Base-by-base conservation (phyloP, 2,888 invertebrate genomes). In the Pristionchus japonicus region DNA sequence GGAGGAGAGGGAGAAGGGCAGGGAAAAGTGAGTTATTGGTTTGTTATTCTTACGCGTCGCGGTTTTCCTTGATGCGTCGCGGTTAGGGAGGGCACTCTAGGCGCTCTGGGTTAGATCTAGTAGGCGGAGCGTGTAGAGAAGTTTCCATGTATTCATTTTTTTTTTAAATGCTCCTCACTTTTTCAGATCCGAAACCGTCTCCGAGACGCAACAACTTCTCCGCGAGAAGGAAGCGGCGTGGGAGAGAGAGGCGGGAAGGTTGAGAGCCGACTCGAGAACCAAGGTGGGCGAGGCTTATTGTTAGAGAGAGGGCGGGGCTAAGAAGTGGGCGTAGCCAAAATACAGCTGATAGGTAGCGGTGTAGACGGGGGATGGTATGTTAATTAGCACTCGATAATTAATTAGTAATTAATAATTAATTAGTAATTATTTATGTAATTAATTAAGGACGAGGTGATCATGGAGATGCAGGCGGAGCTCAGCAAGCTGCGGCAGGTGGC, bases 361-460 rank as follows among this genome's bases (percentile, higher is more conserved):
- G 17, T 47, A 47, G 13, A 11, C 6, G 9, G 47, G 47, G 13
- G 6, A 47, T 47, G 15, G 20, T 20, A 52, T 11, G 7, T 52
- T 52, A 15, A 17, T 3, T 52, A 52, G 52, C 3, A 52, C 52
- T n/a, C n/a, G 43, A 43, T 43, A 6, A 9, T 43, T 9, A 43
- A 52, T 52, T 52, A 52, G 13, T 52, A 52, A 47, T 27, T 49
- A 0, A 80, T 47, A 80, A 47, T 47, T 15, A 34, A 82, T 82
- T 47, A 31, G 17, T 82, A 34, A 31, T 80, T 2, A 70, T 27
- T 64, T 64, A 64, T 11, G 67, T 31, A 31, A 6, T 67, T 40
- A n/a, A 77, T 77, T 80, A 88, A 90, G 86, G 97, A 97, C 90
- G 97, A 97, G 70, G 96, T 96, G 91, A 94, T 95, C 89, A 93